These are phyloP conservation scores for Erpobdella octoculata DNA, from an alignment of 2,888 invertebrate species.

Conservation along the genomic window DNA sequence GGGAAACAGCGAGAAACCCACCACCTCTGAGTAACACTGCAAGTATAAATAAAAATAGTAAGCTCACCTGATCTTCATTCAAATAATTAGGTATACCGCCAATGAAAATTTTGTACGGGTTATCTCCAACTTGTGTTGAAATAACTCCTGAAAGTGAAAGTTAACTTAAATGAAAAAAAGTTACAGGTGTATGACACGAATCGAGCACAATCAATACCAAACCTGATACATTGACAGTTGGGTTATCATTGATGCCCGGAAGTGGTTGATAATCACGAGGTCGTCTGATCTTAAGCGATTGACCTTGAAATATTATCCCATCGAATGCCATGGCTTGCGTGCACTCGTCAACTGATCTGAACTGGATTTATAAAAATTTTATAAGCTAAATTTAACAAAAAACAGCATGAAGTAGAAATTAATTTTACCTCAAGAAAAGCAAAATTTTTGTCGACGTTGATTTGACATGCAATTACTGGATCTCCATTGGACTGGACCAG, in stretches of 20 bases:
- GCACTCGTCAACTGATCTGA: slow-evolving; percentile 92
- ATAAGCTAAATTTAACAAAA: neutral
- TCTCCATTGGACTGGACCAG: slow-evolving; percentile 94
- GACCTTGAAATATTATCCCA: slow-evolving; percentile 90
- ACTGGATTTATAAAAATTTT: slow-evolving; percentile 56
- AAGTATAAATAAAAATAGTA: too few species aligned
- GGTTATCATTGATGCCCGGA: slow-evolving; percentile 85
- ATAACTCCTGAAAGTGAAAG: slow-evolving; percentile 59
- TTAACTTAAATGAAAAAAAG: neutral
- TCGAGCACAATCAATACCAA: too few species aligned
- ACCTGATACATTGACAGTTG: slow-evolving; percentile 76
- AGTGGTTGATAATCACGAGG: slow-evolving; percentile 98
- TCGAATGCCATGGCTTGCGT: slow-evolving; percentile 99
- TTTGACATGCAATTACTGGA: slow-evolving; percentile 95
- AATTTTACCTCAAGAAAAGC: slow-evolving; percentile 83
- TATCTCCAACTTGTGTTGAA: slow-evolving; percentile 88
- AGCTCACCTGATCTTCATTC: slow-evolving; percentile 92
- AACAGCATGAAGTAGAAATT: neutral
- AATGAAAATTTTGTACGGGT: slow-evolving; percentile 96
- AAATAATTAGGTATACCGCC: slow-evolving; percentile 95
- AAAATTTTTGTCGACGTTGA: slow-evolving; percentile 97
- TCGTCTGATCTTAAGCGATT: slow-evolving; percentile 90
- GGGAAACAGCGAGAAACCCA: too few species aligned
- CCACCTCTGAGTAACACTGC: too few species aligned
- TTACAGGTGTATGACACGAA: too few species aligned